A percentile compares a stretch with the other conserved stretches of the same genome.
Evolutionary conservation across 2,113 vertebrate species (phyloP).

Genomic region (Crotalus horridus): DNA sequence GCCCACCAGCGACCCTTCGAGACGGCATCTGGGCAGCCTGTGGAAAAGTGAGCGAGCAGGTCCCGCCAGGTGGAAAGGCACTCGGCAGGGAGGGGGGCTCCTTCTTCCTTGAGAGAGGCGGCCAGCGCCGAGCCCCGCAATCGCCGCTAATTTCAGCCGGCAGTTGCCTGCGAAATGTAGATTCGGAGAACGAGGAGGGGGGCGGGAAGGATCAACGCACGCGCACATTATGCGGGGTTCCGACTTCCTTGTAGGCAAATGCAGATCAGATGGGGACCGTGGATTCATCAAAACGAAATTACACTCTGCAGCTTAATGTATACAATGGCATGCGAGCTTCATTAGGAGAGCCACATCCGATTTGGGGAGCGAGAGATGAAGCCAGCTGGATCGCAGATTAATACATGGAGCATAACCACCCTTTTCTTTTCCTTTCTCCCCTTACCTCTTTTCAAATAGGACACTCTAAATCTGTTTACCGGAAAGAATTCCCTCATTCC

Average conservation of each 20-base stretch:
- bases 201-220: background rate
- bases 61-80: background rate
- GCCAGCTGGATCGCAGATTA: conserved; percentile 70
- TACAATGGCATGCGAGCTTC: conserved; percentile 69
- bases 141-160: too few species aligned
- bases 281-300: conserved; percentile 60
- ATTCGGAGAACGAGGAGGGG: background rate
- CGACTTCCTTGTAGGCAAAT: conserved; percentile 38
- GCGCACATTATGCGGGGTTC: background rate
- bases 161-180: background rate
- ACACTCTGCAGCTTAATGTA: conserved; percentile 54
- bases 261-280: conserved; percentile 46
- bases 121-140: background rate
- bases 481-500: background rate
- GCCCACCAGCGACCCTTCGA: background rate
- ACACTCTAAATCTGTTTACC: background rate
- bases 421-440: background rate
- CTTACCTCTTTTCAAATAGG: background rate
- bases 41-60: background rate
- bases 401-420: conserved; percentile 42
- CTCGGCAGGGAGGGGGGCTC: background rate
- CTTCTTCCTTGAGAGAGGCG: background rate
- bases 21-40: background rate
- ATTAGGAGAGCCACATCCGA: conserved; percentile 77
- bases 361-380: conserved; percentile 44